Conservation (phyloP, 2,113 vertebrate species). For the Alces alces region DNA sequence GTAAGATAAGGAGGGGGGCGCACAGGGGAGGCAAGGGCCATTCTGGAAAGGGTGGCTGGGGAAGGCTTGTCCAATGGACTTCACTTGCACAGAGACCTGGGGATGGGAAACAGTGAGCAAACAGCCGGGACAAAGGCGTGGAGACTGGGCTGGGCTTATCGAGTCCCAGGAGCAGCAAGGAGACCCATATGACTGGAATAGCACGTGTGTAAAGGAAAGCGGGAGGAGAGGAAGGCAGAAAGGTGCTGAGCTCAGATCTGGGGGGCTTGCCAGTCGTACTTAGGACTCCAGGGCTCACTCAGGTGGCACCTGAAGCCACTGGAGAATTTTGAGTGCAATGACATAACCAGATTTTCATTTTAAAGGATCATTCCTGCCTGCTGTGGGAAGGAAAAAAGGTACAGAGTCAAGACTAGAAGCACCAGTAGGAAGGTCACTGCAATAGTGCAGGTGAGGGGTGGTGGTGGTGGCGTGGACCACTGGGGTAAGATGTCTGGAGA, state of each 20-base stretch:
- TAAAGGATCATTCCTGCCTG: neutral
- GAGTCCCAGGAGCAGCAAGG: neutral
- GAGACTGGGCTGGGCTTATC: neutral
- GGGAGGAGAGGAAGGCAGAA: neutral
- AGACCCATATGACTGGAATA: too few species aligned
- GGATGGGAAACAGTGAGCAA: neutral
- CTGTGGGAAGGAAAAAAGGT: neutral
- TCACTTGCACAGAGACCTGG: neutral
- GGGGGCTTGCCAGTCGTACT: accelerated
- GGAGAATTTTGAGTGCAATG: neutral
- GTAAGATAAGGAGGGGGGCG: neutral
- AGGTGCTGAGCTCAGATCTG: neutral
- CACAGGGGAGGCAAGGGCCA: neutral
- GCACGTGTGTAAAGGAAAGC: accelerated
- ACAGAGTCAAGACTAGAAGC: neutral
- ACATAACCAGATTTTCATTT: neutral
- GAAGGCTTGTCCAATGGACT: neutral
- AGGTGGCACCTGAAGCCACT: neutral
- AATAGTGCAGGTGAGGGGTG: neutral
- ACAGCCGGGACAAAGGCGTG: neutral
- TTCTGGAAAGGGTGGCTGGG: neutral
- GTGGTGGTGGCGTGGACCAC: neutral
- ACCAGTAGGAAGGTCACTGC: neutral
- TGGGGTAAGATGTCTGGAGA: neutral
- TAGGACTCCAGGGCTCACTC: neutral